Evolutionary conservation across 2,888 invertebrate genomes (phyloP), one percentile per base, ranked within the genome.

Genomic region (Gymnosoma rotundatum): DNA sequence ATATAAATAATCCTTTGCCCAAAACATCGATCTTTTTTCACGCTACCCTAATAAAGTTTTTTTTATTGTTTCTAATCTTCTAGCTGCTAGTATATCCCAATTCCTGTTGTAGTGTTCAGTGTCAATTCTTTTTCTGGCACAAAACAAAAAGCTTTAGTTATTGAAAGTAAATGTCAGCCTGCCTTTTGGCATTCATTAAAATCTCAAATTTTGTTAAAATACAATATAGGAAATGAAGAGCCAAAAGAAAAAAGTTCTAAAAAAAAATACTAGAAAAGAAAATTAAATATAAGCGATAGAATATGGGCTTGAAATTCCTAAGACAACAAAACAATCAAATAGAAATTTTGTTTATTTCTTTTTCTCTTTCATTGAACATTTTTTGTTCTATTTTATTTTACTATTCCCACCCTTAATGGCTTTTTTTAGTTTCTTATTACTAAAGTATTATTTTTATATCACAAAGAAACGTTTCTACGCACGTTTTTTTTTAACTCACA

Each of bases 61-160:
- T 5, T 67, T 38, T 54, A 5, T 0, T n/a, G n/a, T n/a, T n/a
- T 25, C 52, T 42, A 18, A 25, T 12, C n/a, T 58, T 1, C 36
- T 20, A 48, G 48, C 48, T 64, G 60, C 20, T 64, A 64, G 58
- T 42, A 10, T 69, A 69, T 69, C 38, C 38, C 73, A 69, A 60
- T 78, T 67, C 38, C 21, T 63, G 10, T 70, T 64, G 7, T 50
- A 48, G 21, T 66, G 52, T 48, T 45, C 64, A 60, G 42, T 83
- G 58, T 66, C 64, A 66, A 61, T 45, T 58, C 48, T 14, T 6
- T 5, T 25, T 32, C 18, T 36, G 32, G 25, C n/a, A 45, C 10
- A 64, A 64, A 18, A 21, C 4, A 5, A 52, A 58, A 64, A 74
- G 32, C 56, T 72, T 36, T 45, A 25, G 32, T 38, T 48, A n/a